Percentiles rank a stretch among this genome's conserved stretches.
Conservation (phyloP, 2,888 invertebrate genomes). For the Parnassius glacialis region DNA sequence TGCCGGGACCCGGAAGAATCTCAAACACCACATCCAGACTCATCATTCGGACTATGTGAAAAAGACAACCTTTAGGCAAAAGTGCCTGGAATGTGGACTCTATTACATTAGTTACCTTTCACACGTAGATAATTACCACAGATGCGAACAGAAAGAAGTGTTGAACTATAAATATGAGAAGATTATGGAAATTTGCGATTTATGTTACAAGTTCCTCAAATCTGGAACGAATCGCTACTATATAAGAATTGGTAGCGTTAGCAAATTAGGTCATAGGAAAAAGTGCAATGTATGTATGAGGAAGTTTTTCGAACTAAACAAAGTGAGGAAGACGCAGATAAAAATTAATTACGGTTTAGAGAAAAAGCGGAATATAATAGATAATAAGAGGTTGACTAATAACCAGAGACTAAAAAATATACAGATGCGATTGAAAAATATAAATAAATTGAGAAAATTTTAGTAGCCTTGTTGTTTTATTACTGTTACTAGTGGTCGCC, state of each 20-base stretch:
- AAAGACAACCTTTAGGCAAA: background rate
- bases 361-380: background rate
- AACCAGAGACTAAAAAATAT: conserved; percentile 34
- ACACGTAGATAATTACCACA: conserved; percentile 31
- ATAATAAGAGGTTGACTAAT: conserved; percentile 26
- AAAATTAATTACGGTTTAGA: background rate
- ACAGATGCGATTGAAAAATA: conserved; percentile 31
- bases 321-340: conserved; percentile 4
- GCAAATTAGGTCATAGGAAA: conserved; percentile 18
- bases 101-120: conserved; percentile 23
- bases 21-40: conserved; percentile 21
- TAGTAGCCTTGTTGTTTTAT: conserved; percentile 29
- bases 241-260: conserved; percentile 5
- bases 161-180: conserved; percentile 3
- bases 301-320: conserved; percentile 28
- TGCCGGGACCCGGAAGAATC: conserved; percentile 13
- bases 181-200: conserved; percentile 24
- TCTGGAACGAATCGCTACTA: conserved; percentile 10
- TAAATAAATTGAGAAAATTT: conserved; percentile 33
- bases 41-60: conserved; percentile 9
- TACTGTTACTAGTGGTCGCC: conserved; percentile 3
- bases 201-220: conserved; percentile 25
- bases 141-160: background rate
- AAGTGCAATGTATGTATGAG: conserved; percentile 28
- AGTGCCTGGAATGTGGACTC: conserved; percentile 28